Evolutionary conservation across 2,113 vertebrate genomes (phyloP).

Genomic region (Pungitius pungitius): DNA sequence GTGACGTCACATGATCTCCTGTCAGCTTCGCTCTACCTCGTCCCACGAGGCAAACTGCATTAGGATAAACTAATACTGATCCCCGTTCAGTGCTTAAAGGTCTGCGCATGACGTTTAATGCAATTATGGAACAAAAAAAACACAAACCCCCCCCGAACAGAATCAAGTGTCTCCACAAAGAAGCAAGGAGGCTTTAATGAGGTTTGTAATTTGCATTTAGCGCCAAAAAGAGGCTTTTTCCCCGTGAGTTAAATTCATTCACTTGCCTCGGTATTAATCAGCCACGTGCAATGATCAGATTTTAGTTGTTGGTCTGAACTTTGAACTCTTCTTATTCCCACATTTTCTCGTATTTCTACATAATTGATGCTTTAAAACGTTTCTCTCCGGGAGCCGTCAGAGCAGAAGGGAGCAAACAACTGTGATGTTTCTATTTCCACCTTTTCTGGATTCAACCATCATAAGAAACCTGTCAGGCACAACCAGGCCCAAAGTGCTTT

Average conservation of each 20-base stretch:
- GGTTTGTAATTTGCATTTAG: background rate
- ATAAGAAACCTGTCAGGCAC: too few species aligned
- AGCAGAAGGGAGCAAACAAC: too few species aligned
- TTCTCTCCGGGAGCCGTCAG: too few species aligned
- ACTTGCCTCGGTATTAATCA: too few species aligned
- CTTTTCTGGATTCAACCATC: background rate
- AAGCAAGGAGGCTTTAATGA: background rate
- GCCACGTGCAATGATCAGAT: too few species aligned
- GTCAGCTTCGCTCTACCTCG: background rate
- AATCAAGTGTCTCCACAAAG: background rate
- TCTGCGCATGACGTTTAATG: constrained; percentile 10
- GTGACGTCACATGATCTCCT: background rate
- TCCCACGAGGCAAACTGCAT: constrained; percentile 12
- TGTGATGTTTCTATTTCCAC: too few species aligned
- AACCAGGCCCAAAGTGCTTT: too few species aligned
- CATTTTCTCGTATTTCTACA: too few species aligned
- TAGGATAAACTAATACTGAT: constrained; percentile 20
- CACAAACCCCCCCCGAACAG: background rate
- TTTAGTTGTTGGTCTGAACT: background rate
- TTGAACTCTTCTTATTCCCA: too few species aligned
- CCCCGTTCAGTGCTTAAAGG: constrained; percentile 1
- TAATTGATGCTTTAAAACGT: too few species aligned
- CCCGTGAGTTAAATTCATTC: too few species aligned
- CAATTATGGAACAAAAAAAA: constrained; percentile 3
- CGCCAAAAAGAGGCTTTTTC: background rate